A percentile compares a stretch with the other conserved stretches of the same genome.
phyloP scores from a whole-genome alignment of 2,888 invertebrate genomes.

The Aleiodes leptofemur region DNA sequence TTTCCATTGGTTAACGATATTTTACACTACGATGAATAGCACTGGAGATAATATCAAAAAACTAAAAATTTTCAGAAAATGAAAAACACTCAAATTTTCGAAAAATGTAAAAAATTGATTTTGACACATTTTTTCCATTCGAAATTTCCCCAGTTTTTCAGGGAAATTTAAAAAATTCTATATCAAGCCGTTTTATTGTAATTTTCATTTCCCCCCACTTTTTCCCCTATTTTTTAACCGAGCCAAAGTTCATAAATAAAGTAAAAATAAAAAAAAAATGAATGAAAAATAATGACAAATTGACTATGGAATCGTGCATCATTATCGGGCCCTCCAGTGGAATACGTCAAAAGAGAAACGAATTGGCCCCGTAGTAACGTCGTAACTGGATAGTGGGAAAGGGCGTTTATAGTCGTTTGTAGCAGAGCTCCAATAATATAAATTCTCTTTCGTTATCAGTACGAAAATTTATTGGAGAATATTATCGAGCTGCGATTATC shows the following conservation, averaged over 20 bases:
- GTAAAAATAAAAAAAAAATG: background rate
- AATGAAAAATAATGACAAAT: conserved; percentile 37
- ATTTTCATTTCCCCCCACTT: background rate
- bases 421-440: conserved; percentile 67
- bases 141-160: no score
- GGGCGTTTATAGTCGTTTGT: conserved; percentile 60
- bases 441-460: conserved; percentile 70
- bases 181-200: background rate
- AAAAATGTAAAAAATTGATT: no score
- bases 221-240: background rate
- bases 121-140: no score
- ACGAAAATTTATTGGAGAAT: conserved; percentile 71
- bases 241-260: background rate
- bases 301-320: conserved; percentile 28
- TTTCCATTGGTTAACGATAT: no score
- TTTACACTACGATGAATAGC: no score
- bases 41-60: no score
- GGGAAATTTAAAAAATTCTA: no score
- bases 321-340: conserved; percentile 30
- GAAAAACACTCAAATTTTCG: background rate
- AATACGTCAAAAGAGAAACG: conserved; percentile 58
- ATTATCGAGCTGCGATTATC: conserved; percentile 74
- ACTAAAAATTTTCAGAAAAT: background rate
- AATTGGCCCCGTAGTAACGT: conserved; percentile 67
- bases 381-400: conserved; percentile 55